Evolutionary conservation across 1,140 invertebrate genomes (phyloP), one percentile per base, ranked within the genome.

Genomic region (Drosophila prosaltans): DNA sequence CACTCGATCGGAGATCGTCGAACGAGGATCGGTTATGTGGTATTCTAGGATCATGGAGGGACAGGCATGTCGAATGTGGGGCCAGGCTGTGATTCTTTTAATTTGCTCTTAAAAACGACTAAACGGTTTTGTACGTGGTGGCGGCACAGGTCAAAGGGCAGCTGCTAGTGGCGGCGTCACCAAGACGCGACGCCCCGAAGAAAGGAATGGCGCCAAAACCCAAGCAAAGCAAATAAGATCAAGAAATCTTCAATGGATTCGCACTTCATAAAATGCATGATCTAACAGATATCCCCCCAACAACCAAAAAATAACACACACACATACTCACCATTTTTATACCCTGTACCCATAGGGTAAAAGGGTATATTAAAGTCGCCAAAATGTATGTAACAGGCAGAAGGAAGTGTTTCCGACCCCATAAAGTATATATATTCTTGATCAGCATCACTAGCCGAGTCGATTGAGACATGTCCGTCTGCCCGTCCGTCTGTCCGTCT

Each of bases 181-280:
- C 48, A 55, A 69, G 81, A 69, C 81, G 80, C 80, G 84, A 72
- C 80, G 68, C 30, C 8, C 21, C 45, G 45, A 26, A 51, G 45
- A 51, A 51, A 51, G 28, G 65, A 66, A 85, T 69, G 83, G 83
- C 84, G 83, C 83, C 83, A 88, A 89, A 88, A 83, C 28, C 28
- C 28, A 65, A 36, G 41, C 16, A 67, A 62, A 62, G 30, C 32
- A 57, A 62, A 58, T 43, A 26, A 61, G 45, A 26, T 51, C 45
- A 51, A 51, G 26, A 43, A 64, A 71, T 63, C 55, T 65, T 64
- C 57, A 74, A 80, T 41, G 70, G 64, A 89, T 89, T 89, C 80
- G 84, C 84, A 89, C 84, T 89, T 80, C 84, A 89, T 89, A 89
- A 89, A 88, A 64, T 89, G 84, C 80, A 81, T 61, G 70, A 76